These are phyloP conservation scores for Naso thynnoides DNA, from an alignment of 2,797 vertebrate species.

Conservation along the genomic window DNA sequence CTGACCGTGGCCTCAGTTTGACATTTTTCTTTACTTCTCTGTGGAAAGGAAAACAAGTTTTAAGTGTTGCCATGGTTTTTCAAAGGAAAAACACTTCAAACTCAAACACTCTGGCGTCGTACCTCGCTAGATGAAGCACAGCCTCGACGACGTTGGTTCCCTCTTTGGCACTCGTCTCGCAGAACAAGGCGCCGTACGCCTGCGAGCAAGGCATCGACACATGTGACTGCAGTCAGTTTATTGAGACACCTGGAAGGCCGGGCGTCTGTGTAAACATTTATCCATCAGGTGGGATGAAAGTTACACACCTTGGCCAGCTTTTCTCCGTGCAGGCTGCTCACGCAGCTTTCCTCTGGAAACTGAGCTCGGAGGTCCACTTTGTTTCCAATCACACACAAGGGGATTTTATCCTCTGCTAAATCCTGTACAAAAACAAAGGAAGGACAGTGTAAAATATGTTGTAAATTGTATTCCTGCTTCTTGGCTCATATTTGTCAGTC, in stretches of 20 bases:
- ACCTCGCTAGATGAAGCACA: slow-evolving; percentile 84
- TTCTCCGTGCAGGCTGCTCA: slow-evolving; percentile 76
- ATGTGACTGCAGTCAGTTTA: slow-evolving; percentile 40
- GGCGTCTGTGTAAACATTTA: slow-evolving; percentile 9
- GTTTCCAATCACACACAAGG: slow-evolving; percentile 85
- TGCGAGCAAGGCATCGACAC: slow-evolving; percentile 50
- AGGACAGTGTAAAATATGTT: too few relatives aligned
- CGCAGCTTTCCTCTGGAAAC: slow-evolving; percentile 57
- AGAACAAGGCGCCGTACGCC: slow-evolving; percentile 83
- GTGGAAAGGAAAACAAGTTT: slow-evolving; percentile 15
- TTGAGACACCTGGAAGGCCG: slow-evolving; percentile 27
- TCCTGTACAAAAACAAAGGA: slow-evolving; percentile 71
- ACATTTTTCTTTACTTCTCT: slow-evolving; percentile 83
- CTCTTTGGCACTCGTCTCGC: slow-evolving; percentile 86
- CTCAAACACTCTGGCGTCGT: slow-evolving; percentile 33
- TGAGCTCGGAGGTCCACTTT: slow-evolving; percentile 80
- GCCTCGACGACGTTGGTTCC: slow-evolving; percentile 82
- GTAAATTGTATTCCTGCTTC: background rate
- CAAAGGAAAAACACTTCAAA: slow-evolving; percentile 8
- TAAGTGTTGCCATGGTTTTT: slow-evolving; percentile 11
- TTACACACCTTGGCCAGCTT: slow-evolving; percentile 81
- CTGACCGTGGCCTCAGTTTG: slow-evolving; percentile 49
- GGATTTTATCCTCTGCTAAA: slow-evolving; percentile 68
- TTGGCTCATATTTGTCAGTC: background rate
- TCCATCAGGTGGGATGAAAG: slow-evolving; percentile 11